Base-by-base conservation (phyloP, 1,140 invertebrate species). In the Drosophila sp. region DNA sequence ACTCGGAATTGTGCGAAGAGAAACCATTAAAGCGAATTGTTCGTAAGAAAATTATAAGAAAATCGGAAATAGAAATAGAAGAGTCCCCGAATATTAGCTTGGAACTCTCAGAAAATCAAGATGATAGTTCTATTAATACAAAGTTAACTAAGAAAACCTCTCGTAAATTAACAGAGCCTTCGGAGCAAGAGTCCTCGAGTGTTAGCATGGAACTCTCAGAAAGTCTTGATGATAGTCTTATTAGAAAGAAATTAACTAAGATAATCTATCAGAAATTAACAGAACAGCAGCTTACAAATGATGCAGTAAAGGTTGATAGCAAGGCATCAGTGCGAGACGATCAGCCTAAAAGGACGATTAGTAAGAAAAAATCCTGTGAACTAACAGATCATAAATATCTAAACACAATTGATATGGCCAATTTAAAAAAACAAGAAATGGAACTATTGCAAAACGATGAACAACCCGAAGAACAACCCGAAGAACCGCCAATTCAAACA, bases 341-440 rank as follows among this genome's bases (percentile, higher is more conserved):
- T 11, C 32, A 57, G 23, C 11, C 8, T 0, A 75, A 62, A n/a
- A 75, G 57, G 29, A 17, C 17, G 17, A 57, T 60, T 32, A 30
- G 47, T 1, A 17, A 0, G 0, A 75, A 75, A 1, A 75, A 47
- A 7, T 6, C 50, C 25, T 27, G 2, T 30, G 30, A n/a, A 1
- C 7, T 30, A 25, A 38, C 1, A 41, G 17, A 4, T 7, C 2
- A 11, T 25, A 5, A 50, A 6, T 33, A 41, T 23, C 10, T 17
- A 10, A 11, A 27, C 23, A 1, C 27, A 63, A 29, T 41, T 85
- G 29, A 68, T 60, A 30, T 50, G 1, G 44, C 4, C 7, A 56
- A 60, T 7, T 85, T 81, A 81, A 83, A 79, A n/a, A 23, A 27
- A 10, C 56, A 85, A 7, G 63, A 85, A 66, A 81, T 80, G 4